These are phyloP conservation scores for Upupa epops DNA, from an alignment of 2,113 vertebrate genomes.

Conservation along the genomic window DNA sequence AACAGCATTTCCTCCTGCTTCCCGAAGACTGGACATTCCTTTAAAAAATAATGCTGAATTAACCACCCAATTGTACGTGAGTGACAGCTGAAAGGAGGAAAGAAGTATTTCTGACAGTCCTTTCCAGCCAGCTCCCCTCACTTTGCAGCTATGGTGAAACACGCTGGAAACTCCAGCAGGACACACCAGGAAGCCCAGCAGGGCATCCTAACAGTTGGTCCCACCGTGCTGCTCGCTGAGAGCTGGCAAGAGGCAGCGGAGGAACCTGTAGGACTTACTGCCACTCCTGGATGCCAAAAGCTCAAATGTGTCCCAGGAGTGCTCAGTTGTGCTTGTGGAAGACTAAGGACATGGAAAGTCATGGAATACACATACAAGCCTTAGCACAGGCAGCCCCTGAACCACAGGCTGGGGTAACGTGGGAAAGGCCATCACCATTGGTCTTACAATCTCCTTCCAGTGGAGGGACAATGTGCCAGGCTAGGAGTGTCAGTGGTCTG, in stretches of 20 bases:
- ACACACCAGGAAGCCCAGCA: background rate
- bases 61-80: background rate
- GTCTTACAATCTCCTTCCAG: background rate
- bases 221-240: background rate
- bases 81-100: background rate
- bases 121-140: background rate
- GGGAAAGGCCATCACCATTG: background rate
- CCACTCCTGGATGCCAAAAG: background rate
- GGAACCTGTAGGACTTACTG: background rate
- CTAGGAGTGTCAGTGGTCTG: background rate
- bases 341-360: too few relatives aligned
- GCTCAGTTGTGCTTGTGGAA: background rate
- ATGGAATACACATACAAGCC: background rate
- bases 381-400: background rate
- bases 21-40: background rate
- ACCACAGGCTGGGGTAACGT: background rate
- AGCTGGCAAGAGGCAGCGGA: background rate
- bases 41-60: background rate
- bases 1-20: background rate
- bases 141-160: background rate
- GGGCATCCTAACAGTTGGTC: background rate
- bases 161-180: background rate
- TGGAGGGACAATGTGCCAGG: fast-evolving
- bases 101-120: background rate
- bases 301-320: fast-evolving